Percentiles rank a stretch among this genome's conserved stretches.
Evolutionary conservation across 2,888 invertebrate genomes (phyloP).

Genomic region (Agrochola litura): DNA sequence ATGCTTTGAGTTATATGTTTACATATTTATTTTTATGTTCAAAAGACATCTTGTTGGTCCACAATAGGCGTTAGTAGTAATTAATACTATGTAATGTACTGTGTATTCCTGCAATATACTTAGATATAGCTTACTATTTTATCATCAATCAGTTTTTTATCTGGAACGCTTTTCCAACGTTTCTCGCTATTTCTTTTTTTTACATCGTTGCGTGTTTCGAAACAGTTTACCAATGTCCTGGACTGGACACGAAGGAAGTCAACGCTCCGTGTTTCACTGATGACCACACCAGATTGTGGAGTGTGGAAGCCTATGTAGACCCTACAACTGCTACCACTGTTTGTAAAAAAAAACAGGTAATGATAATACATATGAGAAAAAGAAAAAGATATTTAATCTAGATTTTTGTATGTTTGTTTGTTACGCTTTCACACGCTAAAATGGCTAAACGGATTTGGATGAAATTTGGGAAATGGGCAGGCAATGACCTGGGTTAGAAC

Average conservation of each 20-base stretch:
- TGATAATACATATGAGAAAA: not conserved
- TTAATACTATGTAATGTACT: not conserved
- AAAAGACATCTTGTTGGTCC: not conserved
- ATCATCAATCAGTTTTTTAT: constrained; percentile 13
- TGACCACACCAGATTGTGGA: constrained; percentile 51
- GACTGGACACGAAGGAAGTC: constrained; percentile 55
- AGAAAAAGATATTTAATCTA: too few species aligned
- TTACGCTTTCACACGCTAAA: too few species aligned
- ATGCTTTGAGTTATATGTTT: not conserved
- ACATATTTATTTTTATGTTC: too few species aligned
- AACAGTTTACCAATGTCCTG: constrained; percentile 59
- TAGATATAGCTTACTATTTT: not conserved
- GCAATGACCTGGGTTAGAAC: too few species aligned
- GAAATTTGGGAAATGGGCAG: too few species aligned
- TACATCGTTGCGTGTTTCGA: constrained; percentile 47
- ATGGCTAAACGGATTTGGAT: too few species aligned
- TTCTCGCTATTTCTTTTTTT: constrained; percentile 36
- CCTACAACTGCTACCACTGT: not conserved
- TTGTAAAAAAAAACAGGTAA: not conserved
- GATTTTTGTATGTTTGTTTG: too few species aligned
- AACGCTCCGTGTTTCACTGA: constrained; percentile 51
- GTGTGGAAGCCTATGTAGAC: constrained; percentile 35
- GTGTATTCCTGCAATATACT: not conserved
- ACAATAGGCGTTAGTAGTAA: not conserved
- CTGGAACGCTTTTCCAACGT: constrained; percentile 12